These are phyloP conservation scores for Dendrocincla fuliginosa DNA, from an alignment of 2,797 vertebrate genomes.

Conservation along the genomic window DNA sequence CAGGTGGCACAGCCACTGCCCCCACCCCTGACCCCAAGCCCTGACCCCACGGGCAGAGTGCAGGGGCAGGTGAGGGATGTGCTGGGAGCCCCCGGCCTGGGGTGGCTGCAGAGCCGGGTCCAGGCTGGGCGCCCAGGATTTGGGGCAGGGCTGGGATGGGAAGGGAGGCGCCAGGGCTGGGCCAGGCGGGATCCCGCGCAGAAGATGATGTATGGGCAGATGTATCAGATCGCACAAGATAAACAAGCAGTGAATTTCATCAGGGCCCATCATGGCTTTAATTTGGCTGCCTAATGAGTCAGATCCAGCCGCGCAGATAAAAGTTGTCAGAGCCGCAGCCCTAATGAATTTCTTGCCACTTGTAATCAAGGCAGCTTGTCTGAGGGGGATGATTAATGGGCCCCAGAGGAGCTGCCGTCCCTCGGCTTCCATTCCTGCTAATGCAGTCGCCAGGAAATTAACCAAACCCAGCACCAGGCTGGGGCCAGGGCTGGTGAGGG, in stretches of 20 bases:
- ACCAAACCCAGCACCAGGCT: slow-evolving; percentile 9
- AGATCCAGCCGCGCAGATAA: slow-evolving; percentile 94
- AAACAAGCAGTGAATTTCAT: slow-evolving; percentile 98
- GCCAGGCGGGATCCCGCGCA: slow-evolving; percentile 61
- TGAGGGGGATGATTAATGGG: slow-evolving; percentile 95
- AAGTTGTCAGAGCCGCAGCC: slow-evolving; percentile 94
- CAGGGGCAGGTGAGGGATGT: accelerated
- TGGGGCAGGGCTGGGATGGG: background rate
- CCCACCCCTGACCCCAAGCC: accelerated
- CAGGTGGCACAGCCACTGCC: accelerated
- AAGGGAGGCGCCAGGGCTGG: slow-evolving; percentile 43
- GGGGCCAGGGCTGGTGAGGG: background rate
- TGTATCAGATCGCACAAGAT: slow-evolving; percentile 97
- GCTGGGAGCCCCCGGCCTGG: accelerated
- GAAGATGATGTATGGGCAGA: slow-evolving; percentile 82
- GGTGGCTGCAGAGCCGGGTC: background rate
- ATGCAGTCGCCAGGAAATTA: slow-evolving; percentile 68
- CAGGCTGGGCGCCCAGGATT: background rate
- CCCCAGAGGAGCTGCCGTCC: slow-evolving; percentile 94
- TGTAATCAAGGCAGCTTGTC: slow-evolving; percentile 98
- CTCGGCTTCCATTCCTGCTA: slow-evolving; percentile 82
- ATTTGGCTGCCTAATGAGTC: slow-evolving; percentile 97
- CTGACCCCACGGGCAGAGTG: accelerated
- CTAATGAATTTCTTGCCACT: slow-evolving; percentile 99
- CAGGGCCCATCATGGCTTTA: slow-evolving; percentile 95